A percentile compares a stretch with the other conserved stretches of the same genome.
phyloP scores from a whole-genome alignment of 2,888 invertebrate genomes.

The Phortica okadai region DNA sequence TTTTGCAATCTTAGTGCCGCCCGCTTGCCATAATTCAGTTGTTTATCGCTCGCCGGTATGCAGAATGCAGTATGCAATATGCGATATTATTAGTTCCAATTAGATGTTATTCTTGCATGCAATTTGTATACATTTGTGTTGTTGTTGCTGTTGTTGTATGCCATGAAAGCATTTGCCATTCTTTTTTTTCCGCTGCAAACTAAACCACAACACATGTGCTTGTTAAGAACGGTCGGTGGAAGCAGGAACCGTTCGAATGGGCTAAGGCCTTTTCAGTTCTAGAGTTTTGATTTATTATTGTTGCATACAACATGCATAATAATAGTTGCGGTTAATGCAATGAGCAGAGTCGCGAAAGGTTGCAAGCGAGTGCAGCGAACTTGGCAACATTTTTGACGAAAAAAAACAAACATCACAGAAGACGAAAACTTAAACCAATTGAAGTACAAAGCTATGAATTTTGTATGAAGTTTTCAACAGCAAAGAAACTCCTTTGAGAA shows the following conservation, averaged over 20 bases:
- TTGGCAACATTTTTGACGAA: no score
- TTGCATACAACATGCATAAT: conserved; percentile 1
- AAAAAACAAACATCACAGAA: no score
- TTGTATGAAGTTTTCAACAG: no score
- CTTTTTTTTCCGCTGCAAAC: no score
- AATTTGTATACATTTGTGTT: conserved; percentile 41
- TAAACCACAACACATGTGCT: conserved; percentile 38
- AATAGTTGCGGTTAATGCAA: not conserved
- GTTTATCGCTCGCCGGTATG: not conserved
- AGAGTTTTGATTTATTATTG: conserved; percentile 58
- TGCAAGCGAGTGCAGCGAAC: conserved; percentile 11
- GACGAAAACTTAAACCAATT: no score
- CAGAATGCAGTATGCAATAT: conserved; percentile 12
- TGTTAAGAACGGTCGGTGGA: not conserved
- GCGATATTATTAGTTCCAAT: conserved; percentile 67
- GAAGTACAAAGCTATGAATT: no score
- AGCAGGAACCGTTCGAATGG: not conserved
- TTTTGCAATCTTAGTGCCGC: not conserved
- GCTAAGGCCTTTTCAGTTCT: conserved; percentile 34
- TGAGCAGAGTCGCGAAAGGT: not conserved
- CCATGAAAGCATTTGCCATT: conserved; percentile 28
- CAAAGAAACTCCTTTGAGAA: no score
- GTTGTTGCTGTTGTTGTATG: conserved; percentile 24
- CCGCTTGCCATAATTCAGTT: not conserved
- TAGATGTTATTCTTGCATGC: conserved; percentile 63